These are phyloP conservation scores for Drosophila conformis DNA, from an alignment of 2,888 invertebrate genomes.

Conservation along the genomic window DNA sequence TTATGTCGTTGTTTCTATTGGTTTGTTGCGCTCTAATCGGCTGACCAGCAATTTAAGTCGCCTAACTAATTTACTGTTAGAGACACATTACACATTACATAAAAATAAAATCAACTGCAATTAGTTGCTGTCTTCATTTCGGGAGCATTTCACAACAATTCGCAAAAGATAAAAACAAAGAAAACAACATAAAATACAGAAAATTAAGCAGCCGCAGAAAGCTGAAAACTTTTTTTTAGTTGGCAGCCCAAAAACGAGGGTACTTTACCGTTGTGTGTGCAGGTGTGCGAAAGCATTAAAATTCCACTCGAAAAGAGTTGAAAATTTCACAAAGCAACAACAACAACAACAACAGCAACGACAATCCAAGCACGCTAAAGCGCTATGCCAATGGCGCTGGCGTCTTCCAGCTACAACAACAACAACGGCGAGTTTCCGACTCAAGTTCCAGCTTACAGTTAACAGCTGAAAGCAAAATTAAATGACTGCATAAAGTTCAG, in stretches of 20 bases:
- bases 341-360: constrained; percentile 15
- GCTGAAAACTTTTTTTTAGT: constrained; percentile 55
- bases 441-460: constrained; percentile 61
- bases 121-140: constrained; percentile 39
- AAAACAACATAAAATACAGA: neutral
- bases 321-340: constrained; percentile 61
- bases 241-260: constrained; percentile 76
- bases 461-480: constrained; percentile 74
- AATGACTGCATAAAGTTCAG: constrained; percentile 78
- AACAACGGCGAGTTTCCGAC: constrained; percentile 31
- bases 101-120: constrained; percentile 58
- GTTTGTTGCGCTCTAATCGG: constrained; percentile 17
- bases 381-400: constrained; percentile 43
- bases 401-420: constrained; percentile 38
- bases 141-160: constrained; percentile 44
- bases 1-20: neutral
- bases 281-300: constrained; percentile 80
- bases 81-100: constrained; percentile 45
- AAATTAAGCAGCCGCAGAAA: constrained; percentile 35
- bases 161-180: constrained; percentile 25
- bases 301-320: constrained; percentile 71
- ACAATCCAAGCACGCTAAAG: constrained; percentile 40
- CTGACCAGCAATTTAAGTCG: constrained; percentile 31
- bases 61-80: constrained; percentile 37
- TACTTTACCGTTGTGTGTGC: constrained; percentile 75